These are phyloP conservation scores for Parasteatoda lunata DNA, from an alignment of 2,888 invertebrate genomes.

Conservation along the genomic window DNA sequence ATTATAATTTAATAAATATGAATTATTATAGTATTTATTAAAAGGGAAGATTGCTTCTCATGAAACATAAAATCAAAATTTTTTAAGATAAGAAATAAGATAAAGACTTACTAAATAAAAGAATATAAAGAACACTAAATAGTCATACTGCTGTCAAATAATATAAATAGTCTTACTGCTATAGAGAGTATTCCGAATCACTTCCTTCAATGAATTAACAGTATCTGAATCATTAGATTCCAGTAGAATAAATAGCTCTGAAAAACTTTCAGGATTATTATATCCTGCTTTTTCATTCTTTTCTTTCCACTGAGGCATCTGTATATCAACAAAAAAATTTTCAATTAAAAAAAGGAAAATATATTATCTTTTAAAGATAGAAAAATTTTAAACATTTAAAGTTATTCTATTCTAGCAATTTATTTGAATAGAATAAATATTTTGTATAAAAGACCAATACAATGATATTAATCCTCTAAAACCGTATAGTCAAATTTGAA, in stretches of 20 bases:
- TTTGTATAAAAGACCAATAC: not conserved
- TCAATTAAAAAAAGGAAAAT: not conserved
- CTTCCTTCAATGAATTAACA: constrained; percentile 82
- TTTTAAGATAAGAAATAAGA: no score
- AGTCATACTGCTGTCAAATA: no score
- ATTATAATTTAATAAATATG: no score
- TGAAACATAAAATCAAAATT: no score
- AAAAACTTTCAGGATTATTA: constrained; percentile 6
- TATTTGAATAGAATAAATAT: not conserved
- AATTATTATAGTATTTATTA: no score
- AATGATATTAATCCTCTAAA: not conserved
- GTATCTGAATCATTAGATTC: constrained; percentile 82
- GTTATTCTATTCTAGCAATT: not conserved
- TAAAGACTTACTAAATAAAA: no score
- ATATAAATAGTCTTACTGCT: constrained; percentile 78
- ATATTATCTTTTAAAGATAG: not conserved
- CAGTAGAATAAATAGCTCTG: constrained; percentile 80
- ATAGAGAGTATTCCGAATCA: constrained; percentile 82
- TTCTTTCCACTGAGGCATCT: constrained; percentile 49
- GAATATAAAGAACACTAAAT: no score
- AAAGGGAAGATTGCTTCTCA: no score
- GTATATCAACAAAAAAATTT: not conserved
- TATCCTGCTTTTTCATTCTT: constrained; percentile 12
- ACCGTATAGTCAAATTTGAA: not conserved
- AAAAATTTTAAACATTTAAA: not conserved